Percentiles rank a stretch among this genome's conserved stretches.
These are phyloP conservation scores for Drosophila navojoa DNA, from an alignment of 1,140 invertebrate genomes.

Conservation along the genomic window DNA sequence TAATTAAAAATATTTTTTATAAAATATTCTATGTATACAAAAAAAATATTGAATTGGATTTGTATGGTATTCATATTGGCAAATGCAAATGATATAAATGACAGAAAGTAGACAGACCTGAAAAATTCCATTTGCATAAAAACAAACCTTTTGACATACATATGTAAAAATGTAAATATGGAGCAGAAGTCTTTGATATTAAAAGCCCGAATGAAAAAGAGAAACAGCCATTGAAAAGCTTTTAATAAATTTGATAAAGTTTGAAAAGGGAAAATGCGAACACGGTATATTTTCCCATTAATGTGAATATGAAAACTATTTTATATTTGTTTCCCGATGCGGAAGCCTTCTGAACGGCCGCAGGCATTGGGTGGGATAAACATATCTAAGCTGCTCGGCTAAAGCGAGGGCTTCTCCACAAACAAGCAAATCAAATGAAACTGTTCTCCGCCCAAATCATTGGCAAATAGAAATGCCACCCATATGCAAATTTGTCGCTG, in stretches of 20 bases:
- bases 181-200: slow-evolving; percentile 15
- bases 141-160: slow-evolving; percentile 14
- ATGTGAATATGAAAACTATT: slow-evolving; percentile 38
- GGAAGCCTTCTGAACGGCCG: slow-evolving; percentile 3
- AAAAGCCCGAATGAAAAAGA: slow-evolving; percentile 6
- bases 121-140: slow-evolving; percentile 65
- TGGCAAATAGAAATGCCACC: slow-evolving; percentile 32
- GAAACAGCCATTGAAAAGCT: slow-evolving; percentile 14
- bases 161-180: slow-evolving; percentile 25
- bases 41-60: too few species aligned
- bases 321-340: slow-evolving; percentile 30
- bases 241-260: slow-evolving; percentile 23
- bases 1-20: too few species aligned
- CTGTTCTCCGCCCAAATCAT: slow-evolving; percentile 31
- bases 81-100: slow-evolving; percentile 27
- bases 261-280: background rate
- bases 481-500: slow-evolving; percentile 25
- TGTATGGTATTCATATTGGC: background rate
- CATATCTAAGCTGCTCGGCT: background rate
- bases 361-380: slow-evolving; percentile 17
- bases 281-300: slow-evolving; percentile 25
- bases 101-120: slow-evolving; percentile 12
- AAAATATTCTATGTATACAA: too few species aligned
- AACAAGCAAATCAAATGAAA: slow-evolving; percentile 8
- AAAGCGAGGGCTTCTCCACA: slow-evolving; percentile 11